Evolutionary conservation across 2,888 invertebrate species (phyloP), one percentile per base, ranked within the genome.

Genomic region (Tiliacea citrago): DNA sequence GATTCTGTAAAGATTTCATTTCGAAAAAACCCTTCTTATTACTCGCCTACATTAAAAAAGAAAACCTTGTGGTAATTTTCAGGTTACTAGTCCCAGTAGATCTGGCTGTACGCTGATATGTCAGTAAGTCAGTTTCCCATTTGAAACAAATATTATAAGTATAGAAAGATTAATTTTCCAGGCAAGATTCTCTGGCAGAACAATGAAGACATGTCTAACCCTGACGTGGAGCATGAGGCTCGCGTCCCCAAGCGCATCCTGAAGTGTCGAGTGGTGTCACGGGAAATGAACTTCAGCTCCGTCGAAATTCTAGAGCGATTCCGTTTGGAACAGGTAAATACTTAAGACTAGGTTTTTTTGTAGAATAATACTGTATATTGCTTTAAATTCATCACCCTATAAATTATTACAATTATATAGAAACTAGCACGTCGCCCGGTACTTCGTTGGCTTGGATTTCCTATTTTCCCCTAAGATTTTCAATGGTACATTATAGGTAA

Each of bases 181-280:
- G 99, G 99, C 24, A 98, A 98, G 94, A 97, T 99, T 78, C 97
- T 99, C 49, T 99, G 99, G 99, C 99, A 99, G 93, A 99, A 99
- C 84, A 98, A 98, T 91, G 99, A 99, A 92, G 99, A 99, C 93
- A 97, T 99, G 97, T 98, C 99, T 13, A 97, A 97, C 62, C 98
- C 99, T 8, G 98, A 98, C 71, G 97, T 97, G 45, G 99, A 99
- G 93, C 99, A 99, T 93, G 99, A 99, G 96, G 99, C 99, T 94
- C 97, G 98, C 80, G 99, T 99, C 55, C 99, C 99, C 0, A 99
- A 99, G 91, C 98, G 98, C 91, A 99, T 99, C 88, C 97, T 99
- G 55, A 99, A 99, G 94, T 99, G 99, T 94, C 97, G 99, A 84
- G 98, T 98, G 18, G 98, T 99, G 21, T 98, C 98, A 0, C 96